Evolutionary conservation across 2,797 vertebrate species (phyloP), one percentile per base, ranked within the genome.

Genomic region (Clarias fuscus): DNA sequence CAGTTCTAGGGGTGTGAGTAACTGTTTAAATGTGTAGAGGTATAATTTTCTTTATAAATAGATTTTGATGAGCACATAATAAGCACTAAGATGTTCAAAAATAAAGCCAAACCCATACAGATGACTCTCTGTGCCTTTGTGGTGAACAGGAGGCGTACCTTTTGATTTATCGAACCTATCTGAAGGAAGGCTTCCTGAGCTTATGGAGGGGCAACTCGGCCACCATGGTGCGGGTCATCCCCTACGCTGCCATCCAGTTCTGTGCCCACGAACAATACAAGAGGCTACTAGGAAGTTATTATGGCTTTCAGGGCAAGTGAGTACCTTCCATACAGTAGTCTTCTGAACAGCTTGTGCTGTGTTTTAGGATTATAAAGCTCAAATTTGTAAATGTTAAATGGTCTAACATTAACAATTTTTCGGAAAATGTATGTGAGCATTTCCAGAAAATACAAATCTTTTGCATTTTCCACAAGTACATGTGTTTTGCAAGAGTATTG

Each of bases 161-260:
- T 90, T 93, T 99, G 79, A 97, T 99, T 85, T 99, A 99, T 92
- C 96, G 91, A 91, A 99, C 97, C 87, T 99, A 99, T 95, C 96
- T 96, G 91, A 95, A 95, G 10, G 96, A 99, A 88, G 98, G 98
- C 86, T 96, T 99, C 93, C 91, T 98, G 92, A 99, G 97, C 88
- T 93, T 99, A 79, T 99, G 98, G 98, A 94, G 98, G 5, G 98
- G 98, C 0, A 99, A 99, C 91, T 99, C 98, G 0, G 98, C 98
- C 94, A 99, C 98, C 88, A 99, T 99, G 98, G 98, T 99, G 65
- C 96, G 98, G 0, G 98, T 99, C 71, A 95, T 99, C 85, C 98
- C 98, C 0, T 99, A 99, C 0, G 98, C 98, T 0, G 97, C 98
- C 94, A 98, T 99, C 90, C 98, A 99, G 96, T 99, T 99, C 94